Base-by-base conservation (phyloP, 2,797 vertebrate species). In the Eulemur rubriventer region DNA sequence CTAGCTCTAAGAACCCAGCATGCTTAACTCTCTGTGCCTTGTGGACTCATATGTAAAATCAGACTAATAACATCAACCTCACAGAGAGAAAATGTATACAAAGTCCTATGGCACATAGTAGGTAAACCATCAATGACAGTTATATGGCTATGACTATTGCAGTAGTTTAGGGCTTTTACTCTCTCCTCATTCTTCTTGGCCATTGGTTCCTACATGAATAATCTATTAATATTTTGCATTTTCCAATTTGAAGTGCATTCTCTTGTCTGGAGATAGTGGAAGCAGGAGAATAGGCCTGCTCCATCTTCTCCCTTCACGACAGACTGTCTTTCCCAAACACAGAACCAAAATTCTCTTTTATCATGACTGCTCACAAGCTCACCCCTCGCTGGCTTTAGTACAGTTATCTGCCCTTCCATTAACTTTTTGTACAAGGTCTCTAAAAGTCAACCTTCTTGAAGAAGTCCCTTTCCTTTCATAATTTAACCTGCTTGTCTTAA, bases 401-500 rank as follows among this genome's bases (percentile, higher is more conserved):
- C 41, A 78, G 78, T 65, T 55, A 52, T 30, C 59, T 41, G 73
- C 18, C 83, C 50, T 91, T 41, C 80, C 38, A 83, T 96, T 94
- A 43, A 75, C 24, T 86, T 94, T 96, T 76, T 87, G 38, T 91
- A 63, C 57, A 43, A 96, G 52, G 41, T 2, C 76, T 97, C 95
- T 75, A 91, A 92, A 79, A 89, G 89, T 59, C 41, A 16, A 80
- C 46, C 13, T 95, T 67, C 79, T 85, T 73, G 35, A 93, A 87
- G 76, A 94, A 72, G 55, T 82, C 43, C 63, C 28, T 96, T 96
- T 82, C 48, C 55, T 92, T 93, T 86, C 67, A 81, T 92, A 91
- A 96, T 61, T 81, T 69, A 96, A 35, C 43, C 46, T 67, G 13
- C 72, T 85, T 91, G 52, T 93, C 89, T 95, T 95, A 94, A 92